Conservation (phyloP, 2,113 vertebrate genomes). For the Choloepus hoffmanni region DNA sequence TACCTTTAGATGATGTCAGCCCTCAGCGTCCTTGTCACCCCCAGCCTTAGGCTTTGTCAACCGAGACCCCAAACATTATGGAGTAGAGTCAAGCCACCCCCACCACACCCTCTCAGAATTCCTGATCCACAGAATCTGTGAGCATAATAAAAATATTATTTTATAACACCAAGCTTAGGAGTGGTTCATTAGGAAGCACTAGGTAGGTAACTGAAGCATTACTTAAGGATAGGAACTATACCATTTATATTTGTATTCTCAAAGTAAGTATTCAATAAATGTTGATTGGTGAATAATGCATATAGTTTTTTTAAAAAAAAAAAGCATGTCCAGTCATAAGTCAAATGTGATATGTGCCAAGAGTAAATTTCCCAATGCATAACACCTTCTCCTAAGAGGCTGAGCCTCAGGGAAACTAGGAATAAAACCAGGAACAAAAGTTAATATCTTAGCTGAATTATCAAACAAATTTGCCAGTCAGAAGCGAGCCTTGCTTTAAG, state of each 20-base stretch:
- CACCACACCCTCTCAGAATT: neutral
- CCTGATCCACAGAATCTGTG: neutral
- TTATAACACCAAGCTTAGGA: neutral
- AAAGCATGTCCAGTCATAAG: neutral
- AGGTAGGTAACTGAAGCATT: neutral
- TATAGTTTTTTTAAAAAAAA: neutral
- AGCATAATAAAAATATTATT: neutral
- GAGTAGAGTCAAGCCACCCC: neutral
- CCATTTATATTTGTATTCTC: neutral
- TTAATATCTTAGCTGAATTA: neutral
- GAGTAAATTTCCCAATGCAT: neutral
- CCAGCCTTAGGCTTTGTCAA: neutral
- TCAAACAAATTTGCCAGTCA: neutral
- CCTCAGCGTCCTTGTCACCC: neutral
- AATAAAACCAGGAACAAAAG: neutral
- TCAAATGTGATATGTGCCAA: neutral
- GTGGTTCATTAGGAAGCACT: neutral
- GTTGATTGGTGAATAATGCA: neutral
- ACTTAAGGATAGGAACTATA: neutral
- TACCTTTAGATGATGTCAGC: neutral
- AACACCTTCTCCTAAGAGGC: neutral
- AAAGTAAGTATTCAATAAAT: neutral
- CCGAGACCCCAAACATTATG: neutral
- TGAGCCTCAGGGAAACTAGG: neutral
- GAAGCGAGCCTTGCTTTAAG: neutral